phyloP scores from a whole-genome alignment of 2,888 invertebrate genomes.

The Mechanitis mazaeus region DNA sequence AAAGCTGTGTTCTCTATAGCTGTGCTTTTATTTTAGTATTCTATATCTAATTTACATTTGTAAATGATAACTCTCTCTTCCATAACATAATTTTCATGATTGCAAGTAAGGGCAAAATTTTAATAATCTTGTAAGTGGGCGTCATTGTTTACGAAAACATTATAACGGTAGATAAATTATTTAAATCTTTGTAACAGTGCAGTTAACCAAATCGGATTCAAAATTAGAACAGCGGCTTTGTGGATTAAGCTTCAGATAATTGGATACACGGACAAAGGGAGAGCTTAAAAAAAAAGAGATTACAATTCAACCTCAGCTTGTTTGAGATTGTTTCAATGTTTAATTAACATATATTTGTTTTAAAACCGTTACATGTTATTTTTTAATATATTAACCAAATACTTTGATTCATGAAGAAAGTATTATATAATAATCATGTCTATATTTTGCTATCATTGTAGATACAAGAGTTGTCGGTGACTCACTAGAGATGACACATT shows the following conservation, averaged over 20 bases:
- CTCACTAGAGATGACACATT: conserved; percentile 38
- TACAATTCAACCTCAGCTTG: conserved; percentile 11
- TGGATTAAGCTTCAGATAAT: conserved; percentile 14
- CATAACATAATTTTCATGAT: background rate
- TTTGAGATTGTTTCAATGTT: conserved; percentile 16
- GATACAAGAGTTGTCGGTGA: conserved; percentile 37
- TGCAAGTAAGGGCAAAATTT: background rate
- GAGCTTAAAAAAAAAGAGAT: conserved; percentile 15
- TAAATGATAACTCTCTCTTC: background rate
- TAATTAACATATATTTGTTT: conserved; percentile 10
- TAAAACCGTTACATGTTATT: background rate
- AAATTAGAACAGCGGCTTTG: conserved; percentile 15
- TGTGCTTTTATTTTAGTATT: too few relatives aligned
- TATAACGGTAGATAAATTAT: conserved; percentile 15
- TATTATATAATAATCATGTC: conserved; percentile 13
- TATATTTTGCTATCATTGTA: conserved; percentile 20
- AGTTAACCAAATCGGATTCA: conserved; percentile 17
- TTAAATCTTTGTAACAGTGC: conserved; percentile 7
- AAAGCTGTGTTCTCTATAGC: too few relatives aligned
- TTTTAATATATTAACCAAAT: too few relatives aligned
- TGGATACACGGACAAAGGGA: conserved; percentile 15
- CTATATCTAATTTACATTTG: background rate
- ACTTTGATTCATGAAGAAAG: too few relatives aligned
- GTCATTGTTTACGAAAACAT: conserved; percentile 17
- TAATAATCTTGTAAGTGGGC: conserved; percentile 14